These are phyloP conservation scores for Ramphastos sulfuratus DNA, from an alignment of 2,113 vertebrate genomes.

Conservation along the genomic window DNA sequence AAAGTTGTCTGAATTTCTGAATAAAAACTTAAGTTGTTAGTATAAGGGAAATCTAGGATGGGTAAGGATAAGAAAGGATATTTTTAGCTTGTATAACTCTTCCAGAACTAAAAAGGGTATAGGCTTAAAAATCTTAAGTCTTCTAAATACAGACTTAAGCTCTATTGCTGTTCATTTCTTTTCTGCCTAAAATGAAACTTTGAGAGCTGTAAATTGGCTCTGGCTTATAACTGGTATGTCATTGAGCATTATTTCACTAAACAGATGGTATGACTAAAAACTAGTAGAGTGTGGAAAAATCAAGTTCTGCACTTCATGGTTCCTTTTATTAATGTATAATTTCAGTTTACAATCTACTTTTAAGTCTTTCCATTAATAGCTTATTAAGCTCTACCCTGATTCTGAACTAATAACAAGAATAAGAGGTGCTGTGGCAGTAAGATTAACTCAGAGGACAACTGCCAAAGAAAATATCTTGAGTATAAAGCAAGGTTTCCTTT, in stretches of 20 bases:
- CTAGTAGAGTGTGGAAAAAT: not conserved
- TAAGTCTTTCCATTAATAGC: not conserved
- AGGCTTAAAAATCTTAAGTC: not conserved
- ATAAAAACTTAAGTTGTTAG: not conserved
- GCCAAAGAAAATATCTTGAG: slow-evolving; percentile 14
- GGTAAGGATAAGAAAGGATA: not conserved
- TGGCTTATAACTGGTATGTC: not conserved
- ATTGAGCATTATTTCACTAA: not conserved
- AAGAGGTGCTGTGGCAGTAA: not conserved
- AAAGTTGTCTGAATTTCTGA: not conserved
- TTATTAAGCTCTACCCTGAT: not conserved
- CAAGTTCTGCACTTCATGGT: not conserved
- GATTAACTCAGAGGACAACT: not conserved
- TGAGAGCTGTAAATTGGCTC: not conserved
- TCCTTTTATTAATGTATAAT: not conserved
- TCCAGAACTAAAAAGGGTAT: not conserved
- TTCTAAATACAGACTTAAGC: not conserved
- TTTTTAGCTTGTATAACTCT: not conserved
- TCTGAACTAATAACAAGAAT: not conserved
- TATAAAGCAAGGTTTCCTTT: not conserved
- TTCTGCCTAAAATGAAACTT: slow-evolving; percentile 14
- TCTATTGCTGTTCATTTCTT: slow-evolving; percentile 4
- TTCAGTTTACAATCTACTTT: not conserved
- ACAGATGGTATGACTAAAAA: not conserved
- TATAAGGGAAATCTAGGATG: not conserved